These are phyloP conservation scores for Strix aluco DNA, from an alignment of 2,113 vertebrate species.

Conservation along the genomic window DNA sequence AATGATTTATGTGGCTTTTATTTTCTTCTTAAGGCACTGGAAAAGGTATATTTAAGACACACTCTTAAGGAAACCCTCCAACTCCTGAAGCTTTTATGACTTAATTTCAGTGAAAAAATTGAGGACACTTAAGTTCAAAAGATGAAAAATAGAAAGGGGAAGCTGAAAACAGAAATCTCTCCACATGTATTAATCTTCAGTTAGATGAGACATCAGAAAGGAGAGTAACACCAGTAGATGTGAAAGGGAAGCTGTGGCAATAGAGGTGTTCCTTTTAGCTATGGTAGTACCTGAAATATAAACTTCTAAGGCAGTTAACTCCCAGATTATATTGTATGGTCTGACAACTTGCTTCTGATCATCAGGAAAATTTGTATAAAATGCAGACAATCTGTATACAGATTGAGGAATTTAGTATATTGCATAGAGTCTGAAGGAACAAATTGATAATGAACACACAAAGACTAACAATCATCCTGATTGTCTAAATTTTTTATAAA, in stretches of 20 bases:
- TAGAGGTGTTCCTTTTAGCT: neutral
- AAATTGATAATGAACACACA: neutral
- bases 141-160: neutral
- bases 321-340: neutral
- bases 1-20: neutral
- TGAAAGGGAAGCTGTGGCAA: neutral
- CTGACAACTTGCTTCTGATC: neutral
- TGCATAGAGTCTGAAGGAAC: neutral
- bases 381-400: neutral
- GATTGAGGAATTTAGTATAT: neutral
- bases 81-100: neutral
- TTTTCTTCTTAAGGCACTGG: neutral
- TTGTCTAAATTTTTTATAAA: neutral
- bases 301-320: neutral
- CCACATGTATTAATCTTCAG: neutral
- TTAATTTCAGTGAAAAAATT: neutral
- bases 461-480: neutral
- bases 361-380: neutral
- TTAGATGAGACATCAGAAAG: neutral
- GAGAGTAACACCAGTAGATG: neutral
- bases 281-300: neutral
- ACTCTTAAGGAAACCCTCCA: neutral
- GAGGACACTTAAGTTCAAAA: neutral
- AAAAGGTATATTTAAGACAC: neutral
- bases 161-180: neutral